Percentiles rank a stretch among this genome's conserved stretches.
Evolutionary conservation across 2,113 vertebrate genomes (phyloP).

Genomic region (Sander vitreus): DNA sequence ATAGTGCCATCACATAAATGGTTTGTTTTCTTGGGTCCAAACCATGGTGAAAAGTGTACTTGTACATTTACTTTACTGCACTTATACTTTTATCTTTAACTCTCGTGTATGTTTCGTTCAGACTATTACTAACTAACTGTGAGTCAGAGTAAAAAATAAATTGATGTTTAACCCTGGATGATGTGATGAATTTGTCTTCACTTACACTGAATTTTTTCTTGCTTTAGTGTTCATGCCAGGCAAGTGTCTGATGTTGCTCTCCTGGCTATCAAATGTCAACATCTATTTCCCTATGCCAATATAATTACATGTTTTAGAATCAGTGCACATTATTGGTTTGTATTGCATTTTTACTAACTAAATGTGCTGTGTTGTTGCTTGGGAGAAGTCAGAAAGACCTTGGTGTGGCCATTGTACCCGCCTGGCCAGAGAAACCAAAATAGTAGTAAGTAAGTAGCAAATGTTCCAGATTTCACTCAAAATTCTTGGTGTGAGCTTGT

Average conservation of each 20-base stretch:
- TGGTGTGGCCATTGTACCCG: not conserved
- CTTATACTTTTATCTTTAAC: not conserved
- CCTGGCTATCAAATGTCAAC: conserved; percentile 16
- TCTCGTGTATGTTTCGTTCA: not conserved
- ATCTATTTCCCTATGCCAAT: conserved; percentile 12
- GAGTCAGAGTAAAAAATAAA: not conserved
- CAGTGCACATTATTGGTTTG: not conserved
- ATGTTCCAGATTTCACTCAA: not conserved
- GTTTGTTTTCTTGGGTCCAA: not conserved
- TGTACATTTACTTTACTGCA: not conserved
- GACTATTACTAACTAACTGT: not conserved
- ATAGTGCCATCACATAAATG: not conserved
- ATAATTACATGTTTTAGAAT: not conserved
- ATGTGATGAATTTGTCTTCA: not conserved
- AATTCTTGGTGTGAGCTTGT: not conserved
- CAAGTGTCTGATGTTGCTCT: not conserved
- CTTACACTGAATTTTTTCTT: not conserved
- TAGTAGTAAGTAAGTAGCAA: not conserved
- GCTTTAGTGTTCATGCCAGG: not conserved
- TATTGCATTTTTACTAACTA: not conserved
- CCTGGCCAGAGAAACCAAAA: not conserved
- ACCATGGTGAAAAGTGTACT: too few species aligned
- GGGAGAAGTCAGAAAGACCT: not conserved
- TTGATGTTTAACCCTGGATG: not conserved
- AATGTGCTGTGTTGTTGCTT: too few species aligned